These are phyloP conservation scores for Drosophila cardini DNA, from an alignment of 1,140 invertebrate species.

Conservation along the genomic window DNA sequence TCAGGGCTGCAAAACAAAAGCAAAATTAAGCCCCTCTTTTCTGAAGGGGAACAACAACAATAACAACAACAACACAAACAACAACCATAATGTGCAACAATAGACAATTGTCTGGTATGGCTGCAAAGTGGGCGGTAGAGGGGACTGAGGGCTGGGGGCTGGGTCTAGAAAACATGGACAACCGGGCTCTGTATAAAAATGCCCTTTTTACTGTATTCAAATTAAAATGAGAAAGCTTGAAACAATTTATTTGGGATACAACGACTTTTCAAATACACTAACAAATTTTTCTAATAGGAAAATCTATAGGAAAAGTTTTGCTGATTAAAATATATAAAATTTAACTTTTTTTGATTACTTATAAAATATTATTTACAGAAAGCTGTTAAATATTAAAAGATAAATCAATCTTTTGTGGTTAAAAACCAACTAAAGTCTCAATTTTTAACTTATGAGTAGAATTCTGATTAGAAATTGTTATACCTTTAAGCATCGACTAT, in stretches of 20 bases:
- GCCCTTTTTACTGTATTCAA: constrained; percentile 64
- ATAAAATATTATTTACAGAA: no score
- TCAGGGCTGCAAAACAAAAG: constrained; percentile 13
- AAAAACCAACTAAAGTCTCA: no score
- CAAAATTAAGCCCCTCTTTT: neutral
- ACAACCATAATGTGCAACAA: constrained; percentile 46
- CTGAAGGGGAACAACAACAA: no score
- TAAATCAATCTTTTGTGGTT: no score
- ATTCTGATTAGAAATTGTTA: neutral
- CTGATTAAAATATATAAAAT: no score
- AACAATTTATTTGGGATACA: neutral
- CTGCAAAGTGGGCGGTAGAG: neutral
- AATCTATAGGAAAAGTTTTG: neutral
- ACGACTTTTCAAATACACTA: constrained; percentile 2
- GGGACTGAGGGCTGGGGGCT: neutral
- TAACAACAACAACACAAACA: neutral
- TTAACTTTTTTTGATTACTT: no score
- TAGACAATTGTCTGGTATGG: constrained; percentile 40
- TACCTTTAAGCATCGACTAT: neutral
- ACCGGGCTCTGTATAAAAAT: constrained; percentile 37
- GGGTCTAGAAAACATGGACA: constrained; percentile 5
- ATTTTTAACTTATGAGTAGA: no score
- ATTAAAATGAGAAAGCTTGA: constrained; percentile 56
- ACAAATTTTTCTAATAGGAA: neutral
- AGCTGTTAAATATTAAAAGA: no score